Base-by-base conservation (phyloP, 2,888 invertebrate genomes). In the Tuta absoluta region DNA sequence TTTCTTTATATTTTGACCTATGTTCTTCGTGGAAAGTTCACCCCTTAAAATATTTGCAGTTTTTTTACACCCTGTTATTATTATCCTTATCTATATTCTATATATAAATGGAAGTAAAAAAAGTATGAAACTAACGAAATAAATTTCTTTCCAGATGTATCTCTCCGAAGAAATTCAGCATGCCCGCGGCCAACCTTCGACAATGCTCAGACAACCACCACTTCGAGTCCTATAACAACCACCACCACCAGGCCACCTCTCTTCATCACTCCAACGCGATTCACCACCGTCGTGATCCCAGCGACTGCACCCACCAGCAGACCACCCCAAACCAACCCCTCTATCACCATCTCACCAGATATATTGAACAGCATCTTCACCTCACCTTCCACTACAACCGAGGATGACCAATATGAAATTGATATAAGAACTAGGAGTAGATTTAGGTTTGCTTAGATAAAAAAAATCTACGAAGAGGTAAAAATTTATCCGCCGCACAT, bases 121-220 rank as follows among this genome's bases (percentile, higher is more conserved):
- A 17, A 7, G 17, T 5, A 12, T 41, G n/a, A 3, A 17, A 45
- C 17, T 45, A n/a, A 53, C 2, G 14, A 28, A 21, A 5, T 63
- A 0, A 28, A 33, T 51, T 53, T 51, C 56, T 67, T 72, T 72
- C 0, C 71, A 76, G 76, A 69, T 24, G 75, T 76, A 21, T 38
- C 63, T 2, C n/a, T 72, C 0, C 64, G 57, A 67, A 61, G 49
- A 48, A 49, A 61, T 8, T 61, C 61, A 10, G 17, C 48, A 0
- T 61, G 61, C n/a, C 48, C 49, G 21, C 48, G 38, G 49, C 23
- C 61, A n/a, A 19, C 48, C 56, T n/a, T 33, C 19, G 24, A 24
- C n/a, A 11, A 17, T 0, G 0, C 56, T 17, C 56, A 28, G 11
- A 56, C 24, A 7, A 11, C n/a, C 10, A 56, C 56, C 14, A 56